A percentile compares a stretch with the other conserved stretches of the same genome.
Evolutionary conservation across 2,888 invertebrate species (phyloP).

Genomic region (Eristalis tenax): DNA sequence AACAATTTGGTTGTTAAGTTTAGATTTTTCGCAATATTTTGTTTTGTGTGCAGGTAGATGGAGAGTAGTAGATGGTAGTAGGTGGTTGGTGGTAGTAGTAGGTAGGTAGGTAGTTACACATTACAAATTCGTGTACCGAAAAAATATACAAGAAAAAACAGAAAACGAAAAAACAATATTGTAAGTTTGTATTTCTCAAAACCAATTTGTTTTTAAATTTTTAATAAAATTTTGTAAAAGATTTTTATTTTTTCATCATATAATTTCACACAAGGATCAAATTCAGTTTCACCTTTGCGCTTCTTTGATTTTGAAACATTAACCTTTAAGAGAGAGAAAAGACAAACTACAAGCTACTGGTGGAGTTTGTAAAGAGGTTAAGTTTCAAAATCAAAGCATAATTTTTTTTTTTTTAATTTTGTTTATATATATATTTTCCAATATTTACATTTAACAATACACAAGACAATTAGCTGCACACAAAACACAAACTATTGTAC

Average conservation of each 20-base stretch:
- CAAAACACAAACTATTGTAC: conserved; percentile 67
- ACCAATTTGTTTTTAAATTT: conserved; percentile 46
- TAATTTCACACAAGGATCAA: conserved; percentile 33
- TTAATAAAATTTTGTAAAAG: conserved; percentile 13
- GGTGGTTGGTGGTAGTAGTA: conserved; percentile 66
- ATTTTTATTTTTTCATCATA: conserved; percentile 17
- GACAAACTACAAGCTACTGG: conserved; percentile 28
- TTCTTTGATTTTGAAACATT: conserved; percentile 54
- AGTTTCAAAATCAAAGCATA: conserved; percentile 50
- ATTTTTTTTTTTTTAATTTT: not conserved
- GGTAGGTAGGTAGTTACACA: conserved; percentile 68
- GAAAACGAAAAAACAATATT: conserved; percentile 67
- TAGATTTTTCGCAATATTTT: conserved; percentile 61
- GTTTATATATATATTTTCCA: conserved; percentile 68
- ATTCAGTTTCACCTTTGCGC: conserved; percentile 3
- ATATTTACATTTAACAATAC: conserved; percentile 63
- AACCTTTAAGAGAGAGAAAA: conserved; percentile 9
- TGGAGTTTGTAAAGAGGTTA: conserved; percentile 14
- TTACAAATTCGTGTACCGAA: conserved; percentile 72
- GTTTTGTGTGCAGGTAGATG: conserved; percentile 71
- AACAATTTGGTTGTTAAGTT: conserved; percentile 64
- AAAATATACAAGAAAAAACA: conserved; percentile 72
- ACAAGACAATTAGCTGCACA: conserved; percentile 70
- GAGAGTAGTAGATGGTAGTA: conserved; percentile 62
- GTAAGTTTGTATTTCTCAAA: conserved; percentile 68